Base-by-base conservation (phyloP, 2,797 vertebrate species). In the Pygocentrus nattereri region DNA sequence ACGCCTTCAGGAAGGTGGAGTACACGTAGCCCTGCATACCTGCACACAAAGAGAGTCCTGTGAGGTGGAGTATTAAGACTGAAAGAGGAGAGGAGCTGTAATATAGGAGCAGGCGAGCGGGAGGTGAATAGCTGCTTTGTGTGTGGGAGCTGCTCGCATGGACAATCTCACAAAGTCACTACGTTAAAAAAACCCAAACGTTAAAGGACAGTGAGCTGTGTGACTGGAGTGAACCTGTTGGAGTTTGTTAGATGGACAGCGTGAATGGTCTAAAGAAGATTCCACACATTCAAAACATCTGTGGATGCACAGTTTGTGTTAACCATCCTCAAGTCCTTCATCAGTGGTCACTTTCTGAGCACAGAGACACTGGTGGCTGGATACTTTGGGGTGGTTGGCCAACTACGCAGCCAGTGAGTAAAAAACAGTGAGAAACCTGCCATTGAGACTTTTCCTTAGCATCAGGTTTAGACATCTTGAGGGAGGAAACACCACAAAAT, bases 1-100 rank as follows among this genome's bases (percentile, higher is more conserved):
- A 98, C 78, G 93, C 94, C 86, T 95, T 99, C 89, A 99, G 93
- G 91, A 99, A 99, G 41, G 97, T 97, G 80, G 97, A 97, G 85
- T 99, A 99, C 74, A 98, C 96, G 0, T 98, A 99, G 50, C 98
- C 98, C 88, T 93, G 91, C 15, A 72, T 19, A 86, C 89, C 95
- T 95, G 76, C 30, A 71, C 73, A 84, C 70, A 70, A 34, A 64
- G 61, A 64, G 69, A 68, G 69, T 13, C 34, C 34, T 72, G 25
- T 61, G 30, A 72, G 49, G 18, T 4, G n/a, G 49, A 5, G 13
- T 52, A 21, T 50, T 34, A 4, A 65, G 49, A 30, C 12, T 11
- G 72, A 21, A 68, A 82, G 0, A 58, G 58, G 52, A 13, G 31
- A 7, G 25, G 69, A 31, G 58, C 23, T 61, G 58, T 13, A 27